Base-by-base conservation (phyloP, 2,797 vertebrate species). In the Periophthalmus magnuspinnatus region DNA sequence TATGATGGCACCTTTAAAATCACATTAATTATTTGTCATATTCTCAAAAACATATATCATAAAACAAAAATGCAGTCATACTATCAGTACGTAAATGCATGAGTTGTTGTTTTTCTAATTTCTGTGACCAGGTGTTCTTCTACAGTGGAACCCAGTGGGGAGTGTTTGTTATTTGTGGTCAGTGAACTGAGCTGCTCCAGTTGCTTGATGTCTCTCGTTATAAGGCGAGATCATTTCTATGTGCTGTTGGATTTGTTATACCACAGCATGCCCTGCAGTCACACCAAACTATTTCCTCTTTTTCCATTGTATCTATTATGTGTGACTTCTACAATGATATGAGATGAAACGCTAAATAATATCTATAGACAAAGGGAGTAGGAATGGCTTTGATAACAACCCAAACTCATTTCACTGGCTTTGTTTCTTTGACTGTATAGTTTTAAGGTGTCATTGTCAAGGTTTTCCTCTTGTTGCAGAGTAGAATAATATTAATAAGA, bases 401-500 rank as follows among this genome's bases (percentile, higher is more conserved):
- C 63, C 65, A 70, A 80, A 74, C 77, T 73, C 50, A 66, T 79
- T 81, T 74, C 50, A 38, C 60, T 61, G 70, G 67, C 68, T 64
- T 5, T 78, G 76, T 86, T 84, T 78, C 71, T 76, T 81, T 84
- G 73, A 81, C 80, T 80, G 81, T 77, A 67, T 70, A 74, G 71
- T 80, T 81, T 78, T 65, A 77, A 80, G 71, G 74, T 86, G 84
- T 90, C 81, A 76, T 80, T 86, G 86, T 90, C 85, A 84, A 82
- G 77, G 86, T 84, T 83, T 82, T 81, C 69, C 86, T 77, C 85
- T 84, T 79, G 79, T 84, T 76, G 80, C 88, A 89, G 90, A 91
- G 82, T 76, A 86, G 83, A 89, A 89, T 89, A 90, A 91, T 92
- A 88, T 88, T 93, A 87, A 90, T 91, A 92, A 88, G 86, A 91